These are phyloP conservation scores for Gisinianus flammeolus DNA, from an alignment of 2,888 invertebrate species.

Conservation along the genomic window DNA sequence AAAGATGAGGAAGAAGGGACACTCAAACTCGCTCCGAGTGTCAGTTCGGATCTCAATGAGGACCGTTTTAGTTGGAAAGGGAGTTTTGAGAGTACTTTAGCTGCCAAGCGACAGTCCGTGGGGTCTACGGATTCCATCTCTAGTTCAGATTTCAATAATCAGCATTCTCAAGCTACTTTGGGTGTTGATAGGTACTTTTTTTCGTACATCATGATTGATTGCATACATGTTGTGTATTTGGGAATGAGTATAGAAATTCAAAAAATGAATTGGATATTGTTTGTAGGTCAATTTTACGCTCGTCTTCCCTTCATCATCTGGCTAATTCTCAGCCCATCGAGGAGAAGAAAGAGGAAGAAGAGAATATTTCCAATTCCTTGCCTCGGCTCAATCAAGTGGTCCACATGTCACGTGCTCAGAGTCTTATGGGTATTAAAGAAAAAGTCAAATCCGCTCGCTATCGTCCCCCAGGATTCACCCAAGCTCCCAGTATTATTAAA, in stretches of 20 bases:
- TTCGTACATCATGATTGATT: neutral
- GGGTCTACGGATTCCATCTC: constrained; percentile 58
- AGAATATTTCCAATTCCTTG: constrained; percentile 57
- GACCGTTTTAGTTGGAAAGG: constrained; percentile 91
- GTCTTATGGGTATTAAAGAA: constrained; percentile 54
- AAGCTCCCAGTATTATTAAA: constrained; percentile 48
- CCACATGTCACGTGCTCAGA: constrained; percentile 56
- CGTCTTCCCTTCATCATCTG: constrained; percentile 57
- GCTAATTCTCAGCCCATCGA: constrained; percentile 58
- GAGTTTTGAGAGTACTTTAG: constrained; percentile 89
- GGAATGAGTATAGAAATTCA: neutral
- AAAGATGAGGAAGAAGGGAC: constrained; percentile 68
- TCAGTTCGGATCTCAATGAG: constrained; percentile 63
- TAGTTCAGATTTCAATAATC: constrained; percentile 53
- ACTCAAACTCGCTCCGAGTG: constrained; percentile 57
- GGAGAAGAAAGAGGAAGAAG: constrained; percentile 58
- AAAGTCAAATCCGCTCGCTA: constrained; percentile 85
- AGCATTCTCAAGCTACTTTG: constrained; percentile 4
- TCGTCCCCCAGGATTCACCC: constrained; percentile 76
- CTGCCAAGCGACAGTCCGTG: constrained; percentile 69
- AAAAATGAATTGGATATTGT: constrained; percentile 2
- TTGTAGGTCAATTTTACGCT: constrained; percentile 55
- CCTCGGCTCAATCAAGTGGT: constrained; percentile 57
- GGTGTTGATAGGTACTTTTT: constrained; percentile 38
- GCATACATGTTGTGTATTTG: neutral